Evolutionary conservation across 2,888 invertebrate genomes (phyloP), one percentile per base, ranked within the genome.

Genomic region (Drosophila rubida): DNA sequence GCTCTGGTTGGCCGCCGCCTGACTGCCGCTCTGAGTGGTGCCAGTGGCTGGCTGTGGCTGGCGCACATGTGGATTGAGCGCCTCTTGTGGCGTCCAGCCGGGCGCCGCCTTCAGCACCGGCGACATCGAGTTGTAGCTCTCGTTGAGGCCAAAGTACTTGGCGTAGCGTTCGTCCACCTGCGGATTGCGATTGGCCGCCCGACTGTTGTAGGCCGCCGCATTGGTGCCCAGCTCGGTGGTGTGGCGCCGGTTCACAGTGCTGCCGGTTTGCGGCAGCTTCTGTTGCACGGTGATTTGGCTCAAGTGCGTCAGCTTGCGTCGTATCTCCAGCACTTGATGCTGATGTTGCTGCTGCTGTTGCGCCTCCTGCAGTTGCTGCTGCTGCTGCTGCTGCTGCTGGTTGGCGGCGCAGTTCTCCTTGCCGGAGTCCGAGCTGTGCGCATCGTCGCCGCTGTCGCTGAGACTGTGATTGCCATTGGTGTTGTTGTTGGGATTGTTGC

Each of bases 401-500:
- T 86, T 84, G 54, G 72, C 69, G n/a, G 80, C 82, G 9, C 65
- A 89, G 66, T 91, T 91, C 62, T 91, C 91, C 62, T 91, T 91
- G 62, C 91, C 91, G 1, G 91, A 90, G 57, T 91, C 91, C 9
- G 72, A 89, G 44, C 86, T 88, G 37, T 87, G 86, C 25, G 73
- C 61, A 49, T 80, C 70, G 45, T 77, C 79, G 39, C 65, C 64
- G 6, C 69, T 67, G 22, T 75, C 69, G 44, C 66, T 78, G 23
- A 46, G 44, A 16, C 53, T 64, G 39, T 39, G 79, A 25, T 8
- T 39, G 8, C 11, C 3, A 23, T 3, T 19, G 19, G 19, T 19
- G 19, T 2, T 19, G 19, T 19, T 48, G 49, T 13, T 37, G 14
- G 35, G 51, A 61, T 16, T 72, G 77, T 35, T 72, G 62, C 27